Base-by-base conservation (phyloP, 2,888 invertebrate genomes). In the Sphinx pinastri region DNA sequence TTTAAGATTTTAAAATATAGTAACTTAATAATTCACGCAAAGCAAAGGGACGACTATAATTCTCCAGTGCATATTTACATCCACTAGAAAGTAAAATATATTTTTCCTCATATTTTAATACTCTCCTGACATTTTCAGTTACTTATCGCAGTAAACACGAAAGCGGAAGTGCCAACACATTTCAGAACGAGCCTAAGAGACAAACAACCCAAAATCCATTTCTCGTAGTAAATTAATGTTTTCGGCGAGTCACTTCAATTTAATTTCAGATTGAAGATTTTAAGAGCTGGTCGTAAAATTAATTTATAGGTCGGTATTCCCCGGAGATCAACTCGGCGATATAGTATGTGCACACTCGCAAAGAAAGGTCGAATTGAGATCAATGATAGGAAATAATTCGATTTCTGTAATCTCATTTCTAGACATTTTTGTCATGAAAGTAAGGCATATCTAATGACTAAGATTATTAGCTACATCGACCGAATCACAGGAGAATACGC, bases 211-310 rank as follows among this genome's bases (percentile, higher is more conserved):
- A 54, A 63, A 55, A 19, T 68, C 55, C 16, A 68, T 68, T 68
- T 63, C 47, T 49, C 51, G 25, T 38, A 25, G 31, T 49, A 66
- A 66, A 58, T 14, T 57, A 51, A 68, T 70, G 58, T 70, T 54
- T 52, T 14, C 51, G 38, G 45, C 19, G 67, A 67, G 16, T 67
- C 25, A 58, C 67, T 59, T 67, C 49, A 77, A 77, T 76, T 73
- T 74, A 72, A 77, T 72, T 77, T 72, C 54, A 75, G 60, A 73
- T 76, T 70, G 72, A 73, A 75, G 38, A 70, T 74, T 73, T 79
- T 75, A 72, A 77, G 75, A 72, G 72, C 66, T 68, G 71, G 71
- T 76, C 73, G 63, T 72, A 75, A 79, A 79, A 74, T 73, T 72
- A 75, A 79, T 76, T 79, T 77, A 79, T 78, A 71, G 71, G 71